A percentile compares a stretch with the other conserved stretches of the same genome.
Evolutionary conservation across 2,888 invertebrate species (phyloP).

Genomic region (Drosophila bunnanda): DNA sequence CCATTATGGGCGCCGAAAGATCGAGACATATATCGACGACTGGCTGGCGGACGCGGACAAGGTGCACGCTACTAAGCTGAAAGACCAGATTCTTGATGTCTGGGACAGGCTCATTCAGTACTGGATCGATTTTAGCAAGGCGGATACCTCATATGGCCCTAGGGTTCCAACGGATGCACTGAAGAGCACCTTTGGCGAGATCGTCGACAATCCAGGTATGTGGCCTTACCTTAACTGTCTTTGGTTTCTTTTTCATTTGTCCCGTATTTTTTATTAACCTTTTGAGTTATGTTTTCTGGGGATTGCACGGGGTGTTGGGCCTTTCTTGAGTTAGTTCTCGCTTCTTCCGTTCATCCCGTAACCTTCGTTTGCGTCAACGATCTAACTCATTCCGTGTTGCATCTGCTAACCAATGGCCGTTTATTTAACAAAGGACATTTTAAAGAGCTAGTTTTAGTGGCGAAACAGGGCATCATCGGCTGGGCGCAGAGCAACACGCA

Average conservation of each 20-base stretch:
- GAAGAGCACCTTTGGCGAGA: slow-evolving; percentile 89
- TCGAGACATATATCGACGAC: slow-evolving; percentile 93
- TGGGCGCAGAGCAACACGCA: slow-evolving; percentile 96
- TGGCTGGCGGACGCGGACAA: slow-evolving; percentile 92
- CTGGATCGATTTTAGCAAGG: slow-evolving; percentile 91
- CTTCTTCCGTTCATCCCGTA: slow-evolving; percentile 43
- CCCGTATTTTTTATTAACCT: slow-evolving; percentile 31
- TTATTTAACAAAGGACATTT: slow-evolving; percentile 85
- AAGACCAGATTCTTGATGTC: slow-evolving; percentile 94
- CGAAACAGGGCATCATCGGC: slow-evolving; percentile 88
- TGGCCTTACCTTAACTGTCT: background rate
- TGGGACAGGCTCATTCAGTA: slow-evolving; percentile 97
- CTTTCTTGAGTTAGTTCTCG: slow-evolving; percentile 31
- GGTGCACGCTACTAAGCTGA: slow-evolving; percentile 92
- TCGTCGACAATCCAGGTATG: slow-evolving; percentile 91
- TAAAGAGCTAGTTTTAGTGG: slow-evolving; percentile 85
- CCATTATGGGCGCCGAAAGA: slow-evolving; percentile 95
- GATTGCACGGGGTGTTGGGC: slow-evolving; percentile 9
- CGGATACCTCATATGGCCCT: slow-evolving; percentile 87
- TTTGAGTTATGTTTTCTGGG: slow-evolving; percentile 37
- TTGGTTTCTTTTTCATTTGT: slow-evolving; percentile 41
- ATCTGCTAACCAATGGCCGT: slow-evolving; percentile 82
- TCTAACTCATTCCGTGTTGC: slow-evolving; percentile 78
- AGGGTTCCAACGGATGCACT: slow-evolving; percentile 90
- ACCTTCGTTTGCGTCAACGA: slow-evolving; percentile 54